Base-by-base conservation (phyloP, 1,140 invertebrate genomes). In the Drosophila arizonae region DNA sequence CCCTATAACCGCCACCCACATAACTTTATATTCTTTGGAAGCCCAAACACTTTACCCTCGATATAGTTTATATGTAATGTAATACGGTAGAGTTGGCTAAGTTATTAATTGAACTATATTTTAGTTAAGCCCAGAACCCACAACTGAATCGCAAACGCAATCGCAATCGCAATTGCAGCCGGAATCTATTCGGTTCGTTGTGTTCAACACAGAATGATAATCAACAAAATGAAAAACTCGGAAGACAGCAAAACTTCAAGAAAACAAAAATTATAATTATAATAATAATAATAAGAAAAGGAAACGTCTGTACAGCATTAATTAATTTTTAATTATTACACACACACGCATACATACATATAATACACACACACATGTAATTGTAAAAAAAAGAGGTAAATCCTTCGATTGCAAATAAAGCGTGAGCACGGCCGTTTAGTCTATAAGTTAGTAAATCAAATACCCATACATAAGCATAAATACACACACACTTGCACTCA, bases 261-360 rank as follows among this genome's bases (percentile, higher is more conserved):
- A 76, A 39, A 69, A 30, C 6, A 30, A 43, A 10, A n/a, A n/a
- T 17, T n/a, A n/a, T n/a, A n/a, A n/a, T n/a, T n/a, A 45, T 21
- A 21, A 24, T 24, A 24, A 24, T 24, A 45, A 13, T 3, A 45
- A n/a, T 6, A 45, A 45, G 4, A n/a, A 45, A 45, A 45, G 4
- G n/a, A 45, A 45, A 13, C 72, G 70, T 82, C 65, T 87, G 82
- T 87, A 87, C 84, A 87, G 82, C 82, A 87, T 87, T 87, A 87
- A 87, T 87, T 87, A 87, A 87, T 87, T 87, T 88, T 77, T 87
- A 87, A 88, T 60, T 79, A 76, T 81, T 78, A 75, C 62, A 67
- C 54, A 69, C 74, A 72, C 9, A 54, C 30, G 70, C 41, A 74
- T 50, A 68, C 21, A 63, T 8, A 56, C 43, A 50, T n/a, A 45